phyloP scores from a whole-genome alignment of 2,888 invertebrate genomes.

The Mimachlamys varia region DNA sequence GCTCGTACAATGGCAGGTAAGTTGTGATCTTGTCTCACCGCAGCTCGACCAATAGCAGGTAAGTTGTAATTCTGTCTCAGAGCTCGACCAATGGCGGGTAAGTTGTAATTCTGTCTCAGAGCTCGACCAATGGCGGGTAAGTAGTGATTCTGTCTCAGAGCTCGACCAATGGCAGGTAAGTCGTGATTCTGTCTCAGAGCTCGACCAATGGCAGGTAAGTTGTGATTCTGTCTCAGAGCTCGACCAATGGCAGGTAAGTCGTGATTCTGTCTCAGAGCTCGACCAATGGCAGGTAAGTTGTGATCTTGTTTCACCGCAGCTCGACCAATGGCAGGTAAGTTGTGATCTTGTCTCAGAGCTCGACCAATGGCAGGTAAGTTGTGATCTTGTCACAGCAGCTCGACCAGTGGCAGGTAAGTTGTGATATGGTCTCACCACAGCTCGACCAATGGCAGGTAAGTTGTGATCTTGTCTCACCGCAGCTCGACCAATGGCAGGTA shows the following conservation, averaged over 20 bases:
- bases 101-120: neutral
- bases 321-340: neutral
- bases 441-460: too few relatives aligned
- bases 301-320: neutral
- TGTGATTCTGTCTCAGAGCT: neutral
- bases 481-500: too few relatives aligned
- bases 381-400: neutral
- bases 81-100: neutral
- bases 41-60: neutral
- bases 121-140: slow-evolving; percentile 16
- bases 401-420: neutral
- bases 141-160: neutral
- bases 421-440: too few relatives aligned
- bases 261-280: neutral
- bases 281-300: too few relatives aligned
- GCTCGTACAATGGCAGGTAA: slow-evolving; percentile 19
- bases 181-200: neutral
- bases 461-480: too few relatives aligned
- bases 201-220: slow-evolving; percentile 4
- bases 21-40: neutral
- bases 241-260: neutral
- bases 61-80: neutral
- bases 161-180: neutral
- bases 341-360: neutral
- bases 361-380: neutral